Percentiles rank a stretch among this genome's conserved stretches.
Evolutionary conservation across 2,797 vertebrate species (phyloP).

Genomic region (Yasuhikotakia modesta): DNA sequence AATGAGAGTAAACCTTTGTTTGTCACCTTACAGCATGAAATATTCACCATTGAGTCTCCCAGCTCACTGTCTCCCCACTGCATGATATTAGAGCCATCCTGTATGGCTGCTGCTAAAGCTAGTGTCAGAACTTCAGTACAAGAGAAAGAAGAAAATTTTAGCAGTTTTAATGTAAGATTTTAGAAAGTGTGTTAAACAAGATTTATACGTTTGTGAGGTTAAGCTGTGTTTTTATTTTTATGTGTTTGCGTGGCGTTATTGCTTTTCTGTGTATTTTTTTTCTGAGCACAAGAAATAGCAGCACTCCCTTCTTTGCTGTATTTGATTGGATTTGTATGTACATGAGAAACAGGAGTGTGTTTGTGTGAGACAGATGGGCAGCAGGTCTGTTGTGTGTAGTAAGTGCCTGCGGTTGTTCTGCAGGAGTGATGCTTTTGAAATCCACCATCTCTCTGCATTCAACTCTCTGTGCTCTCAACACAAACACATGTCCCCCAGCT

Average conservation of each 20-base stretch:
- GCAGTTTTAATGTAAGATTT: conserved; percentile 74
- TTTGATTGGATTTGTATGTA: conserved; percentile 58
- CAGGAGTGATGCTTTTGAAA: conserved; percentile 81
- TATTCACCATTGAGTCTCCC: conserved; percentile 74
- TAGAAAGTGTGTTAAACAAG: conserved; percentile 4
- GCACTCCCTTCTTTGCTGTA: not conserved
- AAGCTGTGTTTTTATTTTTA: conserved; percentile 41
- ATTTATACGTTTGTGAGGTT: conserved; percentile 56
- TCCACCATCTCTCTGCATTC: conserved; percentile 76
- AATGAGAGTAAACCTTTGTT: conserved; percentile 80
- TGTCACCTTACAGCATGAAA: conserved; percentile 81
- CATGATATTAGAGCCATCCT: conserved; percentile 78
- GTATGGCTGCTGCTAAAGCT: conserved; percentile 60
- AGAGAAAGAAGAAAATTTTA: conserved; percentile 54
- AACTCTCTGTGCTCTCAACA: conserved; percentile 70
- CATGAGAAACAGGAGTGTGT: conserved; percentile 65
- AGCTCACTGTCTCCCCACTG: conserved; percentile 74
- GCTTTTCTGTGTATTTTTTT: not conserved
- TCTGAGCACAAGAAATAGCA: not conserved
- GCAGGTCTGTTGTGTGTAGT: conserved; percentile 64
- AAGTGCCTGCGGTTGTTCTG: conserved; percentile 81
- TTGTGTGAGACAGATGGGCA: conserved; percentile 69
- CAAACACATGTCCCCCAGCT: conserved; percentile 80
- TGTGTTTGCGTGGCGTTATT: conserved; percentile 61
- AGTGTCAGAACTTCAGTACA: conserved; percentile 51